These are phyloP conservation scores for Caenorhabditis latens DNA, from an alignment of 1,140 invertebrate genomes.

Conservation along the genomic window DNA sequence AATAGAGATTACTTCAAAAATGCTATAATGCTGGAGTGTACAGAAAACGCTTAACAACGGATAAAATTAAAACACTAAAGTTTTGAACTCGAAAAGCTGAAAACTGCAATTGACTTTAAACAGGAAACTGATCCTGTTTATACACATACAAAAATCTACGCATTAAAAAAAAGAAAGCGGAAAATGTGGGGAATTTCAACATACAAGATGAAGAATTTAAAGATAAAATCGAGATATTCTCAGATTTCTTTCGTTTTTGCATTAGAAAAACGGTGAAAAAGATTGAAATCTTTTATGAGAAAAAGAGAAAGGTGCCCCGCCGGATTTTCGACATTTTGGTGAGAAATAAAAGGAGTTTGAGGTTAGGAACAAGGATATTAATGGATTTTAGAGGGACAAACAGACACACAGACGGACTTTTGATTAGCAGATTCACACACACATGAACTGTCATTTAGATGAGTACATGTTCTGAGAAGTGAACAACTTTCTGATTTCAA, in stretches of 20 bases:
- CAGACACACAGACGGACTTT: background rate
- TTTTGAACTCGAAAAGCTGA: too few species aligned
- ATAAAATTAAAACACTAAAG: too few species aligned
- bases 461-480: too few species aligned
- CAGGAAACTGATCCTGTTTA: too few species aligned
- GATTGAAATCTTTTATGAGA: constrained; percentile 13
- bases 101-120: too few species aligned
- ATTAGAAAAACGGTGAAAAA: background rate
- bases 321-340: constrained; percentile 16
- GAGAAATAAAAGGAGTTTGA: background rate
- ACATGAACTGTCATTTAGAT: too few species aligned
- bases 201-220: background rate
- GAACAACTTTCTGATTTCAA: too few species aligned
- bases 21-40: too few species aligned
- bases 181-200: background rate
- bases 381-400: background rate
- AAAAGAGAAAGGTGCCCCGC: background rate
- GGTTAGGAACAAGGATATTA: background rate
- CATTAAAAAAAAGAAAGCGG: background rate
- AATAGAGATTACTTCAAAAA: too few species aligned
- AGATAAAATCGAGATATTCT: background rate
- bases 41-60: too few species aligned
- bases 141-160: too few species aligned
- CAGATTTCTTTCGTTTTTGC: background rate
- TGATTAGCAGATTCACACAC: too few species aligned